These are phyloP conservation scores for Hydriomena furcata DNA, from an alignment of 2,888 invertebrate species.

Conservation along the genomic window DNA sequence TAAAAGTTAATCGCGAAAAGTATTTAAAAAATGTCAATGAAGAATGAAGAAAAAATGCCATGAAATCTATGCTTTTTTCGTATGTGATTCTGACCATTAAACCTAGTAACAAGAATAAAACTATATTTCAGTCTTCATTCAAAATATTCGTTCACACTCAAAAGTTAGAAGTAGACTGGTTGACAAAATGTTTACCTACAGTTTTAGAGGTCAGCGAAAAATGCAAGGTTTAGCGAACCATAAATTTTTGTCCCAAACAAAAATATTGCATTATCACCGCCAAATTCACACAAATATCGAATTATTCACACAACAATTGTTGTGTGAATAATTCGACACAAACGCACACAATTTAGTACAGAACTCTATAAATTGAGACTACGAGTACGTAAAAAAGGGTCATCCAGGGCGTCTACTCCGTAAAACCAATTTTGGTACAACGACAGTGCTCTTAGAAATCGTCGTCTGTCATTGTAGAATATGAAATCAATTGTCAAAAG, in stretches of 20 bases:
- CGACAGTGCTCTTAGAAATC: too few species aligned
- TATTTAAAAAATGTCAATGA: conserved; percentile 40
- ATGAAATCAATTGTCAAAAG: too few species aligned
- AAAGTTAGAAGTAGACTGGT: conserved; percentile 32
- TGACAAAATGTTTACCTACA: conserved; percentile 27
- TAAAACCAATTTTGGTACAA: too few species aligned
- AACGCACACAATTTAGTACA: conserved; percentile 25
- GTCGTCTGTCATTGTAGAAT: too few species aligned
- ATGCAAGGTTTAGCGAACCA: conserved; percentile 26
- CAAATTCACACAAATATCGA: conserved; percentile 15
- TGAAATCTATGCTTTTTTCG: conserved; percentile 32
- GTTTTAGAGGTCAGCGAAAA: conserved; percentile 26
- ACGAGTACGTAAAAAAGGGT: too few species aligned
- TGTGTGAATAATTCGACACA: conserved; percentile 12
- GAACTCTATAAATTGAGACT: conserved; percentile 31
- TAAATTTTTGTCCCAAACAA: conserved; percentile 30
- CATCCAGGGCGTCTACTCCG: too few species aligned
- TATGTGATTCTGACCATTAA: conserved; percentile 44
- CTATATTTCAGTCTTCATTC: conserved; percentile 78
- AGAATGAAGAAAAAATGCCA: conserved; percentile 22
- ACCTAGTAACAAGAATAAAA: conserved; percentile 58
- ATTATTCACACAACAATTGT: conserved; percentile 10
- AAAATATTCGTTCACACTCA: conserved; percentile 54
- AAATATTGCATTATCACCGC: conserved; percentile 24
- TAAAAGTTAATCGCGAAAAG: conserved; percentile 41